Evolutionary conservation across 2,888 invertebrate genomes (phyloP), one percentile per base, ranked within the genome.

Genomic region (Drosophila mercatorum): DNA sequence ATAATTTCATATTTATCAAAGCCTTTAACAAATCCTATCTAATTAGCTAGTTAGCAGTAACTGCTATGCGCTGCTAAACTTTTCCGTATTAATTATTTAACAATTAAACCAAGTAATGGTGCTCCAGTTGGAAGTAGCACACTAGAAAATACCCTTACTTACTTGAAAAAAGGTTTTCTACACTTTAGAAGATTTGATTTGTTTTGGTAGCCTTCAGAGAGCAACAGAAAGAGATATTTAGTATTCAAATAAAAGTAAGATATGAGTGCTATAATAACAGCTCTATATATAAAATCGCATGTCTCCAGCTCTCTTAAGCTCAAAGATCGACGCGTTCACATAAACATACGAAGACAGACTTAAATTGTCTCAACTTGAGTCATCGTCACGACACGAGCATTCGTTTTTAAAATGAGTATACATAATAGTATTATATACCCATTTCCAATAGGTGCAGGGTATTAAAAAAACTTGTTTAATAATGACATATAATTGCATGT

Each of bases 401-500:
- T 34, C 3, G 2, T 40, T 7, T 46, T 7, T 46, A 26, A 26
- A 3, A 26, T 1, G 1, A 26, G 12, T 46, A 6, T 26, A 6
- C 26, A 2, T 26, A 6, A 1, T 26, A 46, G 1, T 6, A 26
- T 12, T 6, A 28, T 3, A 46, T 46, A 46, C 49, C n/a, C 49
- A n/a, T 10, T 31, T 10, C 10, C 10, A 49, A 34, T 31, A 10
- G 3, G 4, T 5, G n/a, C 31, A 49, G 31, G 49, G 49, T n/a
- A 49, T 31, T 10, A n/a, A 5, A 31, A 47, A 49, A 49, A n/a
- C 77, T 51, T 10, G 76, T 71, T 70, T 47, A 46, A 31, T 66
- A 66, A 69, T 58, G 22, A 34, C 55, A 64, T 46, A 34, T 61
- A 59, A 64, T 69, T 53, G 53, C 51, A 12, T 36, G 38, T 26